Evolutionary conservation across 1,140 invertebrate genomes (phyloP).

Genomic region (Xylocopa sonorina): DNA sequence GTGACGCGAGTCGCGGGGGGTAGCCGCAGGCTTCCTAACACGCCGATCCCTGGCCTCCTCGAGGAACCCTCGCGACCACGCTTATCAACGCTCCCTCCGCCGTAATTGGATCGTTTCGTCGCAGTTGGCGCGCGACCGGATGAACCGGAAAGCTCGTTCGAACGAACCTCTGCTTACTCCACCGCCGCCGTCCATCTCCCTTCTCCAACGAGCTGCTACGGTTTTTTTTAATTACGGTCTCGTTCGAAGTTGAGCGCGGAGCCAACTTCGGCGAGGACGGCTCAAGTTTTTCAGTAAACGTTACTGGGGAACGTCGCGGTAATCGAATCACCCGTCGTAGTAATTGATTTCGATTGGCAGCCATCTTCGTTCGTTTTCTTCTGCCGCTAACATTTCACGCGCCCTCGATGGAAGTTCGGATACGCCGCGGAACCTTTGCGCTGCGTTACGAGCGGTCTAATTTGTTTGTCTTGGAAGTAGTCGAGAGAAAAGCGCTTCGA

Average conservation of each 20-base stretch:
- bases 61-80: neutral
- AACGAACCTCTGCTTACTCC: neutral
- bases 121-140: slow-evolving; percentile 14
- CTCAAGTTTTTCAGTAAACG: neutral
- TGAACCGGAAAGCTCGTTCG: slow-evolving; percentile 22
- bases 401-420: no score
- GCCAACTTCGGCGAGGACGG: neutral
- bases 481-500: no score
- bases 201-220: neutral
- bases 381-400: neutral
- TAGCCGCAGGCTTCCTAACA: slow-evolving; percentile 1
- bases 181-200: no score
- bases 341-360: slow-evolving; percentile 25
- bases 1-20: slow-evolving; percentile 34
- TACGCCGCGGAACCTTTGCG: no score
- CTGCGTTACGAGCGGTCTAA: no score
- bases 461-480: no score
- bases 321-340: slow-evolving; percentile 18
- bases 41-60: slow-evolving; percentile 7
- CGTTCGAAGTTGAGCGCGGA: slow-evolving; percentile 11
- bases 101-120: slow-evolving; percentile 38
- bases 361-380: neutral
- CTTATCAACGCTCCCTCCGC: slow-evolving; percentile 26
- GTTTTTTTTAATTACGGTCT: slow-evolving; percentile 44
- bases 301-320: neutral